These are phyloP conservation scores for Stenodera caucasica DNA, from an alignment of 2,888 invertebrate genomes.

Conservation along the genomic window DNA sequence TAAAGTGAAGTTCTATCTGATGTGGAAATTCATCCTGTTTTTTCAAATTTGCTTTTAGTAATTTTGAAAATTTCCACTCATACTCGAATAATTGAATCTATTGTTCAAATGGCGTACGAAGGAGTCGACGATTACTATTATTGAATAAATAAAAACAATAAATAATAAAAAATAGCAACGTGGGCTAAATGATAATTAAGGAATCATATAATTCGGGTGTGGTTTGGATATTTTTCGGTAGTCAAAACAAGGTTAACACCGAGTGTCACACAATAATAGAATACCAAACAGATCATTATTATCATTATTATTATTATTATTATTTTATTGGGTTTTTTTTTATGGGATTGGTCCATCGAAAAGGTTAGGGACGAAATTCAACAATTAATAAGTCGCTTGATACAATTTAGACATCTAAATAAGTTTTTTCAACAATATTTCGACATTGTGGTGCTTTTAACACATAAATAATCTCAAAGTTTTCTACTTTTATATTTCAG, in stretches of 20 bases:
- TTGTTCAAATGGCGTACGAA: no score
- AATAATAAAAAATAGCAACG: not conserved
- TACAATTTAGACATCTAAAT: no score
- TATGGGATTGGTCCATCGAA: not conserved
- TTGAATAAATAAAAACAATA: not conserved
- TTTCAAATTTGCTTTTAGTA: no score
- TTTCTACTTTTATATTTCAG: not conserved
- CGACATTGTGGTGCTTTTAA: no score
- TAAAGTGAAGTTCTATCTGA: no score
- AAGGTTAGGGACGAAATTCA: not conserved
- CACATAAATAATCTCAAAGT: not conserved
- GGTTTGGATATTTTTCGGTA: not conserved
- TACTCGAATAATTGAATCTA: no score
- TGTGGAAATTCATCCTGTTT: no score
- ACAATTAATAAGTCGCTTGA: not conserved
- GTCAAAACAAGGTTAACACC: not conserved
- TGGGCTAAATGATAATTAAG: not conserved
- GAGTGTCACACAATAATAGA: constrained; percentile 3
- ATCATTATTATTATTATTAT: no score
- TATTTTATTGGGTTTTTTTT: not conserved
- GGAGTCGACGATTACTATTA: no score
- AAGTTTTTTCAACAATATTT: no score
- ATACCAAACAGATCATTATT: not conserved
- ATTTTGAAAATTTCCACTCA: no score
- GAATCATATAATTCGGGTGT: not conserved